Conservation (phyloP, 2,113 vertebrate genomes). For the Corythornis cristatus region DNA sequence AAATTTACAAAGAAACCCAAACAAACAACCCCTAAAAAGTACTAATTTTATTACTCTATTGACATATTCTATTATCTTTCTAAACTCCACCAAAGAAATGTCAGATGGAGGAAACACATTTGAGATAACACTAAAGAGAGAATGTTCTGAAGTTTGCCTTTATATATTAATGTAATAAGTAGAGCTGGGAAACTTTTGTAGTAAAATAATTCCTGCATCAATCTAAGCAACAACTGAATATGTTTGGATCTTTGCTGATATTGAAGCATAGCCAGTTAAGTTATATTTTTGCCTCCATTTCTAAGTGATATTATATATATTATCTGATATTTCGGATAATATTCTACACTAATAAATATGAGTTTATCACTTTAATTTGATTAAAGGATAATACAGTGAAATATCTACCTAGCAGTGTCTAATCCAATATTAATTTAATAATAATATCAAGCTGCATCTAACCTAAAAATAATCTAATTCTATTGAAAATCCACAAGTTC, state of each 20-base stretch:
- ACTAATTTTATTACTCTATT: neutral
- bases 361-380: neutral
- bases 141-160: neutral
- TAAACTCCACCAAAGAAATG: neutral
- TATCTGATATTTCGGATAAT: neutral
- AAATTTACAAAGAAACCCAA: neutral
- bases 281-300: neutral
- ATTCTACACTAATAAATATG: neutral
- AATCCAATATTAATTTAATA: neutral
- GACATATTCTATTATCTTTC: neutral
- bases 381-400: neutral
- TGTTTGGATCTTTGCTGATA: neutral
- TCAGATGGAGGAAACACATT: neutral
- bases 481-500: neutral
- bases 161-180: neutral
- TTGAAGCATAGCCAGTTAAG: neutral
- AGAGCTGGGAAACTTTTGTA: neutral
- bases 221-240: neutral
- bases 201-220: neutral
- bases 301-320: neutral
- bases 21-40: accelerated
- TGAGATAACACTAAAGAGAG: neutral
- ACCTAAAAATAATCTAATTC: neutral
- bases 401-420: neutral
- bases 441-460: neutral